Percentiles rank a stretch among this genome's conserved stretches.
Conservation (phyloP, 2,113 vertebrate species). For the Alligator mississippiensis region DNA sequence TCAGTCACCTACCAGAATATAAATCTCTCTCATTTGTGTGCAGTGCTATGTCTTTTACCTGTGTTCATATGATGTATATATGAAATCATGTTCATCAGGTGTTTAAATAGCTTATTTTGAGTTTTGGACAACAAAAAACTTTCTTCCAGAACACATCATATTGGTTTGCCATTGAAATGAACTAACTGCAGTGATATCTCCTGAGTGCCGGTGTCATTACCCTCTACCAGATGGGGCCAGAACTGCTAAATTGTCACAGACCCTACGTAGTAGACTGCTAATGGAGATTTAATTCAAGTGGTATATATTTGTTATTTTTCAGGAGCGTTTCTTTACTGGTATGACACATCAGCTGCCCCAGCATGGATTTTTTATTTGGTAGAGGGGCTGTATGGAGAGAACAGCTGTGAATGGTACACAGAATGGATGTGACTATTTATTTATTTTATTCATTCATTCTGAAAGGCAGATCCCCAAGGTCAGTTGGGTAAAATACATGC, state of each 20-base stretch:
- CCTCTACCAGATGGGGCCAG: not conserved
- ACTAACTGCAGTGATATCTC: not conserved
- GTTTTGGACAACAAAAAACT: slow-evolving; percentile 13
- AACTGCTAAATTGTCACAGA: not conserved
- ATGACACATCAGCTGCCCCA: not conserved
- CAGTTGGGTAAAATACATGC: not conserved
- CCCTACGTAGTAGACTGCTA: not conserved
- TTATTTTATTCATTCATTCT: not conserved
- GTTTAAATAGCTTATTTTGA: slow-evolving; percentile 42
- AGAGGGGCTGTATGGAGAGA: not conserved
- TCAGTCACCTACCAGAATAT: not conserved
- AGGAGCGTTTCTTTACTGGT: not conserved
- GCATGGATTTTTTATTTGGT: not conserved
- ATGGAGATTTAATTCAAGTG: not conserved
- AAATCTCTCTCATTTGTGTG: not conserved
- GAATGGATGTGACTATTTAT: not conserved
- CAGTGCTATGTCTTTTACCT: slow-evolving; percentile 11
- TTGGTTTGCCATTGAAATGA: slow-evolving; percentile 10
- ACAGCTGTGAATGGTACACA: not conserved
- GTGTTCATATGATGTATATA: not conserved
- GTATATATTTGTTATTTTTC: not conserved
- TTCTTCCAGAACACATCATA: not conserved
- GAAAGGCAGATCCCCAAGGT: not conserved
- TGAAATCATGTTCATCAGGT: slow-evolving; percentile 32
- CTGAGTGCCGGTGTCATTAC: not conserved